These are phyloP conservation scores for Heliopora coerulea DNA, from an alignment of 92 coral and sea anemone species.

Conservation along the genomic window DNA sequence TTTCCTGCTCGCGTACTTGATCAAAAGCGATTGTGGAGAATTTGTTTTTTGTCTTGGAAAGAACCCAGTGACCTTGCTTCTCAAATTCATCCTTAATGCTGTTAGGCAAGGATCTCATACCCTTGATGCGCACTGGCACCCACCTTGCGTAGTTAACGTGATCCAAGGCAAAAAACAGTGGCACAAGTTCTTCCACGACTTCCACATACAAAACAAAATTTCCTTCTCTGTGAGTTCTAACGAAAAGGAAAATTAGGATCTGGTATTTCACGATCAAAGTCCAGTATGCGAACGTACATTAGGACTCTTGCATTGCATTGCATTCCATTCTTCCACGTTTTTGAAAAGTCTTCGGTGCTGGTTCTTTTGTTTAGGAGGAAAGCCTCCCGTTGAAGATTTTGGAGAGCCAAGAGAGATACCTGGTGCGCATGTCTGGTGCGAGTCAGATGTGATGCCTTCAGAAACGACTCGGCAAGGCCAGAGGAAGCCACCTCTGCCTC, in stretches of 20 bases:
- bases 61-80: constrained; percentile 56
- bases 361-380: neutral
- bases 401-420: constrained; percentile 53
- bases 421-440: constrained; percentile 52
- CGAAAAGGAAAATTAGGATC: constrained; percentile 25
- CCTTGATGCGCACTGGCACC: constrained; percentile 54
- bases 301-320: constrained; percentile 41
- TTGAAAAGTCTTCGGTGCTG: constrained; percentile 35
- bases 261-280: neutral
- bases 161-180: constrained; percentile 56
- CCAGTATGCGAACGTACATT: constrained; percentile 52
- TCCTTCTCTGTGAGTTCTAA: constrained; percentile 48
- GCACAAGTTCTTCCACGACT: constrained; percentile 40
- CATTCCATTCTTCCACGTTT: constrained; percentile 32
- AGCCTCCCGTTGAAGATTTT: constrained; percentile 2
- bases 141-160: constrained; percentile 53
- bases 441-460: constrained; percentile 14
- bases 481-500: constrained; percentile 32
- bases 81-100: constrained; percentile 44
- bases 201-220: constrained; percentile 52
- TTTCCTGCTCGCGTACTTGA: constrained; percentile 66
- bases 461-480: no score
- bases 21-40: constrained; percentile 60
- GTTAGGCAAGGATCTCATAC: constrained; percentile 56
- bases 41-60: constrained; percentile 54